Evolutionary conservation across 2,113 vertebrate genomes (phyloP), one percentile per base, ranked within the genome.

Genomic region (Oenanthe oenanthe): DNA sequence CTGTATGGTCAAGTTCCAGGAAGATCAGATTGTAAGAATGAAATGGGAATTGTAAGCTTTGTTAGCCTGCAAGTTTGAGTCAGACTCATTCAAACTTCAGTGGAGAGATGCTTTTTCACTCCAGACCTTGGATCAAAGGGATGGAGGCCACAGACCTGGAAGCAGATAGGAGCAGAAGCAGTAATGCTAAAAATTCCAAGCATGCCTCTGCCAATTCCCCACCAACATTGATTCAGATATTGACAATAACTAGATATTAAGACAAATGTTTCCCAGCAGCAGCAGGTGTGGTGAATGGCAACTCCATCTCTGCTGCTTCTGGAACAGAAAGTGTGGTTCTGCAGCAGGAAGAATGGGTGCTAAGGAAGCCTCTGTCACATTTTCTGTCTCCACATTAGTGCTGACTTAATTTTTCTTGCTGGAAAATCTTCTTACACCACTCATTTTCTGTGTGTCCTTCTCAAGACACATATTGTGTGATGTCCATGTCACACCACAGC

Each of bases 401-500:
- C 21, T 79, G 51, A 65, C 6, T 61, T 85, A 13, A 31, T 61
- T 50, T 73, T 83, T 80, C 20, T 26, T 38, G 38, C 28, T 72
- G 58, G 17, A 56, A 65, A 54, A 78, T 20, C 51, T 83, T 79
- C 22, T 56, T 71, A 19, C 24, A 58, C 43, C 8, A 1, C 13
- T 73, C 2, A 45, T 84, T 84, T 79, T 72, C 31, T 82, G 18
- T 43, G 2, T 71, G 43, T 63, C 71, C 61, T 84, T 77, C 60
- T 56, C 43, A 45, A 88, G 56, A 58, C 13, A 28, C 9, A 9
- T 12, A 9, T 1, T 43, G 17, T 45, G 28, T 34, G 61, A 74
- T 62, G 38, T 58, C 70, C 56, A 6, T 1, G 0, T 60, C n/a
- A 17, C 2, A 1, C 38, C 28, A 8, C 24, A 17, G 47, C 38